phyloP scores from a whole-genome alignment of 2,113 vertebrate species.

The Numenius arquata region DNA sequence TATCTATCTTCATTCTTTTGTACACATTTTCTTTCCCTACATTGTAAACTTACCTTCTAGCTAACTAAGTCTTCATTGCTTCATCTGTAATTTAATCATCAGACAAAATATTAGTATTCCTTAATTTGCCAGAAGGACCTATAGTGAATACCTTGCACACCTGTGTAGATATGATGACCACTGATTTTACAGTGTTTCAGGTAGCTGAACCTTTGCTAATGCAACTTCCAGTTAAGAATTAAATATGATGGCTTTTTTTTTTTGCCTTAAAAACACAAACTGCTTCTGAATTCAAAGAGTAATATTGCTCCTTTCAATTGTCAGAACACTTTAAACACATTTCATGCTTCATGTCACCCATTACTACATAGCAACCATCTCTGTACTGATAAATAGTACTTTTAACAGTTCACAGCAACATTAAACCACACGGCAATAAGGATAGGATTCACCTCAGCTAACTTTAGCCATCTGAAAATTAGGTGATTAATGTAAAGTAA shows the following conservation, averaged over 20 bases:
- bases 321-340: conserved; percentile 32
- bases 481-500: not conserved
- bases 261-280: not conserved
- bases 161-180: not conserved
- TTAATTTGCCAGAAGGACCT: not conserved
- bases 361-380: not conserved
- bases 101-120: not conserved
- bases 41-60: not conserved
- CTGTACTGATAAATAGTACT: not conserved
- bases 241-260: not conserved
- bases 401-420: conserved; percentile 6
- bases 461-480: not conserved
- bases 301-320: conserved; percentile 1
- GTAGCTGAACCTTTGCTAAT: not conserved
- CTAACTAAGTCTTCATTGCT: not conserved
- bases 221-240: not conserved
- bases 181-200: not conserved
- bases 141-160: not conserved
- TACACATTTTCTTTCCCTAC: not conserved
- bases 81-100: not conserved
- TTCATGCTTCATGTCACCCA: conserved; percentile 19
- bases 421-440: not conserved
- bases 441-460: not conserved
- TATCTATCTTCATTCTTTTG: not conserved
- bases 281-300: not conserved